Evolutionary conservation across 1,140 invertebrate species (phyloP).

Genomic region (Drosophila rufa): DNA sequence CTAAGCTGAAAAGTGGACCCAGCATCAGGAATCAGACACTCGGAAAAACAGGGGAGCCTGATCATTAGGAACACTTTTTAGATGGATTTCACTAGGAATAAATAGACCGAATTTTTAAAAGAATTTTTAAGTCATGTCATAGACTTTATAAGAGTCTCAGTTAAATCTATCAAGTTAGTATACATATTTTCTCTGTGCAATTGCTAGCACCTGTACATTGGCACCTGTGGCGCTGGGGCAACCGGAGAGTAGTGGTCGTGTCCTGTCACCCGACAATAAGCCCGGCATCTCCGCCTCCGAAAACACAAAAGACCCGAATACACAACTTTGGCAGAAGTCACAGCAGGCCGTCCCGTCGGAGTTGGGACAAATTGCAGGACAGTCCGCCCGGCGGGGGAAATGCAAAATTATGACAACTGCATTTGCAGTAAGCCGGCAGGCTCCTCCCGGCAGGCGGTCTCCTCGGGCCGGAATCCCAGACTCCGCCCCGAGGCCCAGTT

Average conservation of each 20-base stretch:
- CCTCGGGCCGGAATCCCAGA: conserved; percentile 8
- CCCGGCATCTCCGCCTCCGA: conserved; percentile 14
- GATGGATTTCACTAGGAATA: neutral
- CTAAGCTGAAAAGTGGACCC: conserved; percentile 30
- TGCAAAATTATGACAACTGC: conserved; percentile 83
- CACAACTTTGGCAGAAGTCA: conserved; percentile 72
- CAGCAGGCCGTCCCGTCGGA: conserved; percentile 62
- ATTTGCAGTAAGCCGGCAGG: conserved; percentile 73
- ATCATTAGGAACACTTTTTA: neutral
- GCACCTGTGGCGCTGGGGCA: conserved; percentile 48
- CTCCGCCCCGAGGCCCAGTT: conserved; percentile 51
- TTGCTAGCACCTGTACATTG: conserved; percentile 13
- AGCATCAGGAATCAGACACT: conserved; percentile 11
- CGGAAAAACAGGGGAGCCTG: neutral
- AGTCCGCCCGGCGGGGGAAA: conserved; percentile 55
- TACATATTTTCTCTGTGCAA: conserved; percentile 18
- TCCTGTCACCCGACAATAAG: conserved; percentile 67
- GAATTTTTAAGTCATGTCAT: no score
- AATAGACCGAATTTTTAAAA: neutral
- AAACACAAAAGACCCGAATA: conserved; percentile 72
- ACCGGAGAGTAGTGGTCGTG: conserved; percentile 40
- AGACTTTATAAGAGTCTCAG: neutral
- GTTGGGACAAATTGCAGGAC: conserved; percentile 66
- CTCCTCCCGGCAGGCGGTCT: conserved; percentile 36
- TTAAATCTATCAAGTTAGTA: neutral